phyloP scores from a whole-genome alignment of 2,888 invertebrate genomes.

The Andricus quercusramuli region DNA sequence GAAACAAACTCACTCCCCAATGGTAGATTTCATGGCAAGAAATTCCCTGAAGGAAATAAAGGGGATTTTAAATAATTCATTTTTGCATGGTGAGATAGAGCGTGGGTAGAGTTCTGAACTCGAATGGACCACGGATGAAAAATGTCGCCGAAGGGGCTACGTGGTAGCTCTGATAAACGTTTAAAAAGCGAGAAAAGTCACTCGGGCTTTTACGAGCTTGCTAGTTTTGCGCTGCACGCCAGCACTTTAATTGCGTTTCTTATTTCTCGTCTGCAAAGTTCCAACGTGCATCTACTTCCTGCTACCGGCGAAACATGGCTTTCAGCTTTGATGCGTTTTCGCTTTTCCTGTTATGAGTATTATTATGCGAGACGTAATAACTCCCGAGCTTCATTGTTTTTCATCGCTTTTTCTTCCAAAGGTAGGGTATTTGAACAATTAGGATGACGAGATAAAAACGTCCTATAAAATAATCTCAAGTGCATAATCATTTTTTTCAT shows the following conservation, averaged over 20 bases:
- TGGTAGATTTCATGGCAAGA: too few relatives aligned
- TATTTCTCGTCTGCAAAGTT: constrained; percentile 18
- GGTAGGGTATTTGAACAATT: too few relatives aligned
- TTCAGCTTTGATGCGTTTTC: constrained; percentile 13
- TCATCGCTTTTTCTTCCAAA: too few relatives aligned
- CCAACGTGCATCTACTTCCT: background rate
- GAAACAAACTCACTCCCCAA: too few relatives aligned
- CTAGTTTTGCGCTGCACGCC: constrained; percentile 14
- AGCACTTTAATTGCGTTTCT: constrained; percentile 38
- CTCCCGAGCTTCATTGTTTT: background rate
- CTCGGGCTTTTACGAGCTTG: constrained; percentile 23
- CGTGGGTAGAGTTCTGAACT: constrained; percentile 9
- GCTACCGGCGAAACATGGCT: too few relatives aligned
- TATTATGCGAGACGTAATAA: background rate
- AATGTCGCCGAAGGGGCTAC: constrained; percentile 19
- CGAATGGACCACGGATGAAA: constrained; percentile 15
- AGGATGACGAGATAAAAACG: too few relatives aligned
- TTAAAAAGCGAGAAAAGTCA: constrained; percentile 32
- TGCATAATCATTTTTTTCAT: too few relatives aligned
- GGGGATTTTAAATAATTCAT: constrained; percentile 19
- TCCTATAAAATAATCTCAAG: too few relatives aligned
- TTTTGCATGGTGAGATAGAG: constrained; percentile 12
- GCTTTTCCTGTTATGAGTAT: constrained; percentile 15
- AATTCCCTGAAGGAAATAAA: background rate
- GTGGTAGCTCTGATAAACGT: constrained; percentile 27